These are phyloP conservation scores for Laticauda colubrina DNA, from an alignment of 2,113 vertebrate genomes.

Conservation along the genomic window DNA sequence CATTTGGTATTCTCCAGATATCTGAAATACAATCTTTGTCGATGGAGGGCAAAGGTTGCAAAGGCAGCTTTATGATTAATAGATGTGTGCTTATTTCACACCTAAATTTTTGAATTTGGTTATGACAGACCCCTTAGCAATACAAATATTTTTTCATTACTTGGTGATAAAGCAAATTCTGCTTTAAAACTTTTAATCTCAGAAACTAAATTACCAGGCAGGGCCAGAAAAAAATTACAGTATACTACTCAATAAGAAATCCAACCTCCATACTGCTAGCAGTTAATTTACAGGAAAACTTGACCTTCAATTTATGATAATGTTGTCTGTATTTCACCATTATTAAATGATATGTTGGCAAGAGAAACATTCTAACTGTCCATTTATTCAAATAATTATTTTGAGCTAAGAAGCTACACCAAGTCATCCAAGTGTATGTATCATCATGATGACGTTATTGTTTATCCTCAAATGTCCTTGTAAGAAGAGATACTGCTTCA, in stretches of 20 bases:
- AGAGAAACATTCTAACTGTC: background rate
- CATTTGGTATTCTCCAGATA: background rate
- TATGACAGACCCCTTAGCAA: background rate
- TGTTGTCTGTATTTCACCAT: constrained; percentile 8
- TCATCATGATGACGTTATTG: constrained; percentile 20
- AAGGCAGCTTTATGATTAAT: background rate
- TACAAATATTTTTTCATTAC: background rate
- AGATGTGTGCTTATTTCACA: background rate
- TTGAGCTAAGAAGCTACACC: background rate
- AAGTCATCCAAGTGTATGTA: background rate
- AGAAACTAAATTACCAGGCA: background rate
- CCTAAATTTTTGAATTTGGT: constrained; percentile 6
- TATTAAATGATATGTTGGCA: constrained; percentile 32
- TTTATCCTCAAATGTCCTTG: constrained; percentile 4
- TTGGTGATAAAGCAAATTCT: background rate
- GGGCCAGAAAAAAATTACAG: background rate
- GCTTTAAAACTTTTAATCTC: background rate
- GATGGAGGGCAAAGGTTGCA: background rate
- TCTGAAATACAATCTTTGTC: background rate
- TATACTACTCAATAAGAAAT: constrained; percentile 11
- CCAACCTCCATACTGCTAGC: constrained; percentile 4
- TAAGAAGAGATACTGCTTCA: constrained; percentile 11
- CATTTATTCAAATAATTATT: constrained; percentile 35
- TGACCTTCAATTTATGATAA: background rate
- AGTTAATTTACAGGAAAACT: background rate